Evolutionary conservation across 1,140 invertebrate genomes (phyloP), one percentile per base, ranked within the genome.

Genomic region (Euborellia annulipes): DNA sequence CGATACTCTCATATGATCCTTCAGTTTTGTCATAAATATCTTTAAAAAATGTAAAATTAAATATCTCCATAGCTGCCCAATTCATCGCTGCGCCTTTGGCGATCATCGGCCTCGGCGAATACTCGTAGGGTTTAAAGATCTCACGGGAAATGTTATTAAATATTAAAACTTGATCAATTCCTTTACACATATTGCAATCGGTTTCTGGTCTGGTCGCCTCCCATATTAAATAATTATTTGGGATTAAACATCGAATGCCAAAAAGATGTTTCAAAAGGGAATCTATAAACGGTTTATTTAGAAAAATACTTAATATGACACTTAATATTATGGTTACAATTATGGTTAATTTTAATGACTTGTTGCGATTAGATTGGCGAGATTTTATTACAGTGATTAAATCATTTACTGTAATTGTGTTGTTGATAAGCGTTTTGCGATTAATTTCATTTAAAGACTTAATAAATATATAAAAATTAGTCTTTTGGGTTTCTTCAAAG

Each of bases 161-260:
- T 38, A 83, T 65, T 45, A 80, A 69, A 50, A 70, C 72, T 21
- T 62, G 59, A 45, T 75, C 61, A 13, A 80, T 66, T 43, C 66
- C 60, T 43, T 54, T 60, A 63, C 84, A 88, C 59, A 82, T 84
- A 48, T 67, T 64, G 58, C 87, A 92, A 58, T 86, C 72, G 4
- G 82, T 79, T n/a, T 82, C 67, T 11, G 85, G 85, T 46, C 86
- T 66, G 9, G 81, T 82, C 34, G 82, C 79, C 65, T 91, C 86
- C 79, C 82, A 86, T 22, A 87, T 66, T 36, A 91, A 66, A 56
- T 82, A 83, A 65, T 87, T 88, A 61, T 83, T 86, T 48, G 78
- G 76, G 53, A 91, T 53, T 41, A 87, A 59, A 62, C 86, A 89
- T 54, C 78, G 70, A 45, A 72, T 69, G 40, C 53, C 57, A 21